Evolutionary conservation across 2,113 vertebrate species (phyloP).

Genomic region (Columbina picui): DNA sequence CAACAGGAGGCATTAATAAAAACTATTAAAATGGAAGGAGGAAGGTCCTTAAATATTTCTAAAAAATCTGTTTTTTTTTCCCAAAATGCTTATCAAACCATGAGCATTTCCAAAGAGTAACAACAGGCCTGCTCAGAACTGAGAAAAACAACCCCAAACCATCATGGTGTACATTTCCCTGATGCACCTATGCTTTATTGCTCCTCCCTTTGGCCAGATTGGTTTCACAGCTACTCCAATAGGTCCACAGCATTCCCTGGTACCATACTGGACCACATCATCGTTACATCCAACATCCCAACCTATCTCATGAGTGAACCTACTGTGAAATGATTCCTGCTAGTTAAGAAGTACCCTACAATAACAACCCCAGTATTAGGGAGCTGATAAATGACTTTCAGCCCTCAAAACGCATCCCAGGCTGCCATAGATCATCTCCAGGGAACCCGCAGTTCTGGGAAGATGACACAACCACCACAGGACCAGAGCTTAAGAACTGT

Average conservation of each 20-base stretch:
- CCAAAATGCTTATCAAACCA: background rate
- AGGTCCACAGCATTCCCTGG: no score
- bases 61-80: accelerated
- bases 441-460: background rate
- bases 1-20: background rate
- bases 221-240: background rate
- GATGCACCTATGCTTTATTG: background rate
- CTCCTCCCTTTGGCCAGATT: background rate
- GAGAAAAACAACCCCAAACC: background rate
- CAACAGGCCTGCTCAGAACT: background rate
- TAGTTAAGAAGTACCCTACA: background rate
- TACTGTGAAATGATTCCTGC: accelerated
- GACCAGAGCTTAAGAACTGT: background rate
- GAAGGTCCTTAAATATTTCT: background rate
- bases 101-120: background rate
- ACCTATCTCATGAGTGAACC: background rate
- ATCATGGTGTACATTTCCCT: accelerated
- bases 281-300: background rate
- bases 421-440: background rate
- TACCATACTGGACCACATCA: background rate
- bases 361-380: background rate
- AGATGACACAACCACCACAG: background rate
- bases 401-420: background rate
- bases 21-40: background rate
- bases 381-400: background rate